Base-by-base conservation (phyloP, 1,140 invertebrate genomes). In the Drosophila bifasciata region DNA sequence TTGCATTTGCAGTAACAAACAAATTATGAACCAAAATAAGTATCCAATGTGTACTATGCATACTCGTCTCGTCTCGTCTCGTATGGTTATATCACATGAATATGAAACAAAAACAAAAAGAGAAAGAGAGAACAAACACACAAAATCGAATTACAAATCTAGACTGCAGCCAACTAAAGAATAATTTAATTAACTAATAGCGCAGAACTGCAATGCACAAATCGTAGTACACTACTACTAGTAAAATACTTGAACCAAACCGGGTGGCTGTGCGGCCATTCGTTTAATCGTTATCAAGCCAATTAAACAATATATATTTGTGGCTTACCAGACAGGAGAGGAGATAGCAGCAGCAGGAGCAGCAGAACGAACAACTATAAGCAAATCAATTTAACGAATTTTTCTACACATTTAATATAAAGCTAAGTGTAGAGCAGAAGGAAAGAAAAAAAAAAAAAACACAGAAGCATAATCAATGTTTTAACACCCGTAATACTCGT, bases 371-470 rank as follows among this genome's bases (percentile, higher is more conserved):
- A 56, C 50, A 68, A 71, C 63, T 73, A 71, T 81, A 86, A 74
- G 83, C 81, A 86, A 86, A 88, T 86, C 81, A 88, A 86, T 88
- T 88, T 88, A 86, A 81, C 81, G 81, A 86, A 86, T 86, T 86
- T 86, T 86, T 86, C 83, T 86, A 86, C 83, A 86, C 83, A 86
- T 78, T 75, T 78, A 86, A 88, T 86, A 74, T 86, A 86, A 86
- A 77, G 74, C 49, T 84, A 83, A 62, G 56, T 62, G 49, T 50
- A 52, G 53, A 56, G 46, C 36, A 45, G 41, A 48, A 61, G 9
- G 28, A 9, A 60, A 59, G 23, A 44, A 55, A 71, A 44, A 58
- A 49, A 51, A 39, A 67, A 64, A 39, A 62, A 48, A 70, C 66
- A 61, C 25, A 25, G 41, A 71, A 73, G 73, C 76, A 56, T 79